phyloP scores from a whole-genome alignment of 2,888 invertebrate species.

The Thymelicus lineola region DNA sequence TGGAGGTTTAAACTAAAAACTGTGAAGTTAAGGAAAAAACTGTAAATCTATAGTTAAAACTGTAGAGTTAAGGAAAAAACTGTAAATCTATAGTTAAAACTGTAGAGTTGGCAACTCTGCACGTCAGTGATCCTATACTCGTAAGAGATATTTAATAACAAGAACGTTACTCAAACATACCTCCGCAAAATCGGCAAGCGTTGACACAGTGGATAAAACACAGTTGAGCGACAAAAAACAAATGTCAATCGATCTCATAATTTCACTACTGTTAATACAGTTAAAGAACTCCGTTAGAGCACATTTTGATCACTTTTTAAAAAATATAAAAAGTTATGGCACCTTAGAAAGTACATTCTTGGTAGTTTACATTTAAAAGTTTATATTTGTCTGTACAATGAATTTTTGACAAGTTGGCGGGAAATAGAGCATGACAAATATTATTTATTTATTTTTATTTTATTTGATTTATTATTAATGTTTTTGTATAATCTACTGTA shows the following conservation, averaged over 20 bases:
- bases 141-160: no score
- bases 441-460: no score
- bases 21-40: no score
- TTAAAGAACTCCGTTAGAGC: constrained; percentile 1
- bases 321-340: not conserved
- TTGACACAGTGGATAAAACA: constrained; percentile 11
- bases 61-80: no score
- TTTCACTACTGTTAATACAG: constrained; percentile 3
- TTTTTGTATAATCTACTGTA: constrained; percentile 6
- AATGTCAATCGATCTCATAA: constrained; percentile 18
- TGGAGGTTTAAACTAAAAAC: no score
- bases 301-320: constrained; percentile 19
- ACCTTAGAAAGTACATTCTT: constrained; percentile 3
- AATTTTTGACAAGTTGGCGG: not conserved
- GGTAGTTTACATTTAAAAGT: not conserved
- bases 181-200: constrained; percentile 19
- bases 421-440: constrained; percentile 14
- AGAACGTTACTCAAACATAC: constrained; percentile 1
- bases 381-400: constrained; percentile 18
- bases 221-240: constrained; percentile 14
- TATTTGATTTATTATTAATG: no score
- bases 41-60: no score
- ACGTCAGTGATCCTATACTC: no score
- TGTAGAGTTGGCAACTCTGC: no score
- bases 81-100: no score